Evolutionary conservation across 2,797 vertebrate species (phyloP).

Genomic region (Acrocephalus scirpaceus): DNA sequence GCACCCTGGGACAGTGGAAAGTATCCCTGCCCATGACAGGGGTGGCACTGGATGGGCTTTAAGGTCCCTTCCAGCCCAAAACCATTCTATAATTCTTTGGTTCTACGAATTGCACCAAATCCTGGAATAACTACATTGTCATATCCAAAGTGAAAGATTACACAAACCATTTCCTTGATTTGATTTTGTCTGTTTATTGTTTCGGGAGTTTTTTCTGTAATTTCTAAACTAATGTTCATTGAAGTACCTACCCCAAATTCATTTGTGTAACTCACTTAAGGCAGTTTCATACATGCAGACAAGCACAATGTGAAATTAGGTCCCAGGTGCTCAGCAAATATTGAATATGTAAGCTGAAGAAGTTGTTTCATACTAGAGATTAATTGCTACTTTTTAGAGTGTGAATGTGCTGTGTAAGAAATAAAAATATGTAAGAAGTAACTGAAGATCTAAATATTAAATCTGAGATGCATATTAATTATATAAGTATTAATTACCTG

Average conservation of each 20-base stretch:
- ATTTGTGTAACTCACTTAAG: background rate
- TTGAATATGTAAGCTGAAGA: background rate
- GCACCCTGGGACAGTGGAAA: accelerated
- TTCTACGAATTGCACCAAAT: background rate
- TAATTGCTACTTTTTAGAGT: background rate
- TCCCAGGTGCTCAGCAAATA: background rate
- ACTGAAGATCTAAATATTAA: background rate
- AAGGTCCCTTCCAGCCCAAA: background rate
- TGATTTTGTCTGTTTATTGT: accelerated
- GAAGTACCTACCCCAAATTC: background rate
- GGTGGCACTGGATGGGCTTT: background rate
- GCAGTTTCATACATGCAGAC: background rate
- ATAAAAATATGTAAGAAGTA: background rate
- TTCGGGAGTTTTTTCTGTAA: background rate
- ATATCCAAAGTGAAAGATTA: background rate
- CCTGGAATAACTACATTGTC: background rate
- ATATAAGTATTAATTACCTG: background rate
- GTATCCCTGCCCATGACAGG: background rate
- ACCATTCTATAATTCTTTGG: background rate
- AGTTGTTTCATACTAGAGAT: background rate
- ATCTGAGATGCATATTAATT: background rate
- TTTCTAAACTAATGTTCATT: background rate
- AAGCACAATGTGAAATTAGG: background rate
- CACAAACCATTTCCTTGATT: background rate
- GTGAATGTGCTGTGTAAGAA: background rate